Evolutionary conservation across 1,140 invertebrate species (phyloP).

Genomic region (Hylaeus volcanicus): DNA sequence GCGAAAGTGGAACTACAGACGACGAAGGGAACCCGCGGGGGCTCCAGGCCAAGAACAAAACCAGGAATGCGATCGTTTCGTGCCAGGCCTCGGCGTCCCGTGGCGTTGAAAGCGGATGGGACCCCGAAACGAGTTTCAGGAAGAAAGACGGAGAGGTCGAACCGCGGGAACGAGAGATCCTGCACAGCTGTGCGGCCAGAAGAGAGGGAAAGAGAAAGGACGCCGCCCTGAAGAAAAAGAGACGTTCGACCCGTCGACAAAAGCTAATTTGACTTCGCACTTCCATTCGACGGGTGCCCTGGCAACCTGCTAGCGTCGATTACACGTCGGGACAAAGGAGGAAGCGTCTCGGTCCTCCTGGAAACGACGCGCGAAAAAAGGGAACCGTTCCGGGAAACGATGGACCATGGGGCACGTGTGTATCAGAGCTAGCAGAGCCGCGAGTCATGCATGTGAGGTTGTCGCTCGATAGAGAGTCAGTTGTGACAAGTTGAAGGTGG

Average conservation of each 20-base stretch:
- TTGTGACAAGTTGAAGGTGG: no score
- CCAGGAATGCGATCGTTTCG: conserved; percentile 49
- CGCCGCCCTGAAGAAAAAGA: conserved; percentile 16
- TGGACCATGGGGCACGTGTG: background rate
- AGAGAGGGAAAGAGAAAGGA: background rate
- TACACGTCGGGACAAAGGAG: conserved; percentile 36
- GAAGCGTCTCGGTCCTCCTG: background rate
- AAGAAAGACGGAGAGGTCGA: conserved; percentile 61
- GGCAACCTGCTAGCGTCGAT: conserved; percentile 13
- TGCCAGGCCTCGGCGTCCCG: background rate
- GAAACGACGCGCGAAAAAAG: background rate
- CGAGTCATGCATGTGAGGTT: no score
- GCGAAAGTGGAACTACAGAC: background rate
- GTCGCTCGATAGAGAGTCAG: no score
- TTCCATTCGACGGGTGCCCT: conserved; percentile 1
- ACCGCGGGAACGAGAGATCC: conserved; percentile 44
- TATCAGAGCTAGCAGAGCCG: no score
- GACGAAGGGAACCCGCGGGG: background rate
- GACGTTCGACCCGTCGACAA: conserved; percentile 44
- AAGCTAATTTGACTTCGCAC: conserved; percentile 64
- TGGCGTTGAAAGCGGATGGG: conserved; percentile 19
- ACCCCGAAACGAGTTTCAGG: conserved; percentile 65
- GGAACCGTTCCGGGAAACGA: background rate
- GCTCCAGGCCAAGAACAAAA: conserved; percentile 15
- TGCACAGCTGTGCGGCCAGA: background rate